A percentile compares a stretch with the other conserved stretches of the same genome.
Conservation (phyloP, 2,888 invertebrate genomes). For the Steromphala cineraria region DNA sequence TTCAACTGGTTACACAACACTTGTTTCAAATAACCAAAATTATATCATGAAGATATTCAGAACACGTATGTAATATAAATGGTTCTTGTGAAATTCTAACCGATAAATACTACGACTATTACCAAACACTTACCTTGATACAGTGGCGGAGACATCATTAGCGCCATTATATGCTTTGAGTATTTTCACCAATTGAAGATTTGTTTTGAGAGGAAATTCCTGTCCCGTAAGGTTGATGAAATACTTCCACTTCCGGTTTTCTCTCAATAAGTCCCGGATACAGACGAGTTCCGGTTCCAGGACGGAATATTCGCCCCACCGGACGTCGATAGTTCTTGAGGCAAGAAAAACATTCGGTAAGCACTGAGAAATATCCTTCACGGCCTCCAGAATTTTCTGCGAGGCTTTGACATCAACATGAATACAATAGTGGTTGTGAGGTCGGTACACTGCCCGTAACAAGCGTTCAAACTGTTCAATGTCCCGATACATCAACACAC, state of each 20-base stretch:
- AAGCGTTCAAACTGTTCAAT: conserved; percentile 54
- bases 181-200: conserved; percentile 65
- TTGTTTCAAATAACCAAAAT: too few relatives aligned
- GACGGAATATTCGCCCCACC: conserved; percentile 63
- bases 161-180: conserved; percentile 63
- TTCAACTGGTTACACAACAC: too few relatives aligned
- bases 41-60: too few relatives aligned
- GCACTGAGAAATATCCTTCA: conserved; percentile 45
- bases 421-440: conserved; percentile 67
- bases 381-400: conserved; percentile 28
- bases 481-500: conserved; percentile 54
- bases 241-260: conserved; percentile 64
- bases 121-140: conserved; percentile 39
- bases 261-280: conserved; percentile 50
- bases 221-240: conserved; percentile 71
- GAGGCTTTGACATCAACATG: conserved; percentile 58
- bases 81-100: too few relatives aligned
- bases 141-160: conserved; percentile 60
- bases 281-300: conserved; percentile 64
- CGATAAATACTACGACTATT: too few relatives aligned
- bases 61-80: too few relatives aligned
- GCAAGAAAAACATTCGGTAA: conserved; percentile 61
- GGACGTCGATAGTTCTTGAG: conserved; percentile 45
- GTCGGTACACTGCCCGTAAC: conserved; percentile 62
- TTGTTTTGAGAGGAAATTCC: conserved; percentile 70